Base-by-base conservation (phyloP, 2,888 invertebrate genomes). In the Agonopterix heracliana region DNA sequence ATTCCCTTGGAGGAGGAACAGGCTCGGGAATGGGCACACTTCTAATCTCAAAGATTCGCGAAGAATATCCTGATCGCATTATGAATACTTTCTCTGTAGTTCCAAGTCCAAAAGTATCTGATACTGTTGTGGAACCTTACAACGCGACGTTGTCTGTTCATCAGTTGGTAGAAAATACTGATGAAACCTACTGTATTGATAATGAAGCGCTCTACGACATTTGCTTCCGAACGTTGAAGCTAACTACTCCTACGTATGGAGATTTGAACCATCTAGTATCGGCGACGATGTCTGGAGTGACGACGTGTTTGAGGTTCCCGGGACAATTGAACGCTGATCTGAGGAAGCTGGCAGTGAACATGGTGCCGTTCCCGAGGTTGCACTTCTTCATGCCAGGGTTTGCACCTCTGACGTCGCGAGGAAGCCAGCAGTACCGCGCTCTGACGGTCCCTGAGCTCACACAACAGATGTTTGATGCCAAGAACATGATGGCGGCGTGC, bases 401-500 rank as follows among this genome's bases (percentile, higher is more conserved):
- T 45, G 93, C 92, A 13, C 93, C 93, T 8, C 82, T 93, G 10
- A 92, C 92, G n/a, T 95, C 94, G 0, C 91, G 96, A 46, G 96
- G 95, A 14, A 94, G 93, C 54, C 96, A 96, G 73, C 95, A 95
- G 65, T 97, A 97, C 82, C 90, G 96, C 54, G 93, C 96, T 34
- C 81, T 96, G 9, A 94, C 95, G 0, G 97, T 97, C 0, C 96
- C 97, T 0, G 97, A 97, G 80, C 89, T 97, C 47, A 96, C 96
- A 0, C 92, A 94, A 62, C 95, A 95, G 75, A 95, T 95, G 95
- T 97, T 97, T 73, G 96, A 97, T 72, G 94, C 96, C 10, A 96
- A 96, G 83, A 97, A 97, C 81, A 97, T 97, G 97, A 97, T 97
- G 96, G 96, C 96, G 10, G 97, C 97, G 11, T 97, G 96, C 71